Base-by-base conservation (phyloP, 2,888 invertebrate species). In the Temnothorax unifasciatus region DNA sequence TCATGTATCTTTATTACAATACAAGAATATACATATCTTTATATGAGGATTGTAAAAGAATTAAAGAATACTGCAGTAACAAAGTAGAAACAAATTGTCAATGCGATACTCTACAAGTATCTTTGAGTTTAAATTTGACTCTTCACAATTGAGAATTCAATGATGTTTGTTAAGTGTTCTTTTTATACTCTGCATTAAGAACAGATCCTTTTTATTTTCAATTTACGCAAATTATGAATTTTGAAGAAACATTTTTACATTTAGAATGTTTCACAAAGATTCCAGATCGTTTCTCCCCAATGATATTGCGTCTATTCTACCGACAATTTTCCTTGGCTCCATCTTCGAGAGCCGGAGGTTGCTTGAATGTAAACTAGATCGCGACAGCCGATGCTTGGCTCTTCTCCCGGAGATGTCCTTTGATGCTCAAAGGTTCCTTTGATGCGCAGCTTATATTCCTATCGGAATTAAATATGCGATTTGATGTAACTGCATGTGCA, bases 401-500 rank as follows among this genome's bases (percentile, higher is more conserved):
- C 79, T 74, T 73, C 79, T 81, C 79, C 59, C 79, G 38, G n/a
- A 47, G 59, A 81, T 81, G 57, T 73, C 57, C 74, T 81, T 81
- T 81, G 79, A 81, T 52, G 74, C 47, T 81, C 79, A 81, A 81
- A 81, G 79, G 47, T 18, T 47, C 59, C 79, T 81, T 81, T 81
- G 79, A 81, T 50, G 59, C 59, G 25, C 54, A 25, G 79, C 79
- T 81, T 81, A 81, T 73, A 81, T 81, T 81, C 74, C 79, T 59
- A 81, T 81, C 79, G 79, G 79, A 81, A 81, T 81, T 81, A 81
- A 81, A 81, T 81, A 81, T 81, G 79, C 79, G 79, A 81, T 81
- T 81, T 81, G 59, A 73, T 81, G 74, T 81, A 81, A 81, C 79
- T 81, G 79, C 79, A 57, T 81, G 79, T 74, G 79, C 79, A 59